Base-by-base conservation (phyloP, 2,113 vertebrate genomes). In the Passer montanus region DNA sequence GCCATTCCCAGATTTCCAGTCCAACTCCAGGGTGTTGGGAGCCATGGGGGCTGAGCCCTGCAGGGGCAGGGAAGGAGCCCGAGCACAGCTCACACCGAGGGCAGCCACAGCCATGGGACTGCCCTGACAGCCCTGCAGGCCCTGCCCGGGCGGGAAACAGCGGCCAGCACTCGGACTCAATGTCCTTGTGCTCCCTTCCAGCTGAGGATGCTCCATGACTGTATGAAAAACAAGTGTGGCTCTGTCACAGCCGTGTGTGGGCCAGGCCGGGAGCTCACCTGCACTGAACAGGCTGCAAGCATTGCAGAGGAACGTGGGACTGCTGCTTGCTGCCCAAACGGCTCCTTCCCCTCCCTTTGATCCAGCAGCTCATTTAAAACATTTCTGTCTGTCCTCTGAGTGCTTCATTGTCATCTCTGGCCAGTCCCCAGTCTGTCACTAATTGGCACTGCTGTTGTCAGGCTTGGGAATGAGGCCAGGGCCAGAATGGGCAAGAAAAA, bases 391-490 rank as follows among this genome's bases (percentile, higher is more conserved):
- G 17, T 76, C 86, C 80, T 49, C 41, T 50, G 85, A 41, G 72
- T 23, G 69, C 37, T 66, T 92, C 8, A 0, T 73, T 93, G 90
- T 46, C 73, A 68, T 76, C 90, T 93, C 92, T 84, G 83, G 88
- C 56, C 95, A 58, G 88, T 88, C 85, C 91, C 75, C 68, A 64
- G 83, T 69, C 92, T 84, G 69, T 59, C 89, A 81, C 73, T 95
- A 96, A 96, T 75, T 93, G 96, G 90, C 86, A 78, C 68, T 0
- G 1, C 73, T 84, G 86, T 59, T 90, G 64, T 84, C 83, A 95
- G 79, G 86, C 77, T 93, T 84, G 90, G 86, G 85, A 96, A 81
- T 1, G 17, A 86, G 68, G 79, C 92, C 95, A 96, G 85, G 69
- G 76, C 85, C 90, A 84, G 83, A 72, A 91, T 0, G 15, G 77